These are phyloP conservation scores for Caenorhabditis macrosperma DNA, from an alignment of 2,888 invertebrate genomes.

Conservation along the genomic window DNA sequence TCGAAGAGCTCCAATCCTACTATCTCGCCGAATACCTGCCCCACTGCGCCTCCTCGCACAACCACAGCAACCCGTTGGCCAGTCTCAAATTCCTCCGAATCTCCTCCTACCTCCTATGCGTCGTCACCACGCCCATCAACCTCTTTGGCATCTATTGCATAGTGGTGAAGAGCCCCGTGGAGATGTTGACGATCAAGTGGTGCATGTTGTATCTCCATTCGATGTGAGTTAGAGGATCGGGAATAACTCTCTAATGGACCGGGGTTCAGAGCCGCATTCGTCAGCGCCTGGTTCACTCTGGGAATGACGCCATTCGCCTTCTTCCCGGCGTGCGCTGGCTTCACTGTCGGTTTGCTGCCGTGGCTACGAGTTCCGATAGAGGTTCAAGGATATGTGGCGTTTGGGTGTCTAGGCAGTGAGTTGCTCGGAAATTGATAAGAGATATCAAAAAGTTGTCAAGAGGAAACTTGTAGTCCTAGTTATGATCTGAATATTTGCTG, in stretches of 20 bases:
- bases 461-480: neutral
- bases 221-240: conserved; percentile 1
- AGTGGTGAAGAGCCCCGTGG: conserved; percentile 16
- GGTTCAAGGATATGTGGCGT: conserved; percentile 28
- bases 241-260: too few relatives aligned
- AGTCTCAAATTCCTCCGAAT: conserved; percentile 7
- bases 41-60: conserved; percentile 9
- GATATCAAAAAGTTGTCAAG: neutral
- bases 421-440: neutral
- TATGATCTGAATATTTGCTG: neutral
- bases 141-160: conserved; percentile 38
- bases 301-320: conserved; percentile 26
- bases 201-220: conserved; percentile 38
- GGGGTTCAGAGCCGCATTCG: conserved; percentile 22
- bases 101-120: neutral
- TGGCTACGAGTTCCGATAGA: conserved; percentile 15
- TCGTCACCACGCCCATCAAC: conserved; percentile 27
- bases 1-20: conserved; percentile 15
- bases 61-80: neutral
- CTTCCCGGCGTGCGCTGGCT: conserved; percentile 38
- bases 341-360: conserved; percentile 21
- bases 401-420: conserved; percentile 32
- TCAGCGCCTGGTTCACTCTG: conserved; percentile 13
- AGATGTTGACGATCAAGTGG: conserved; percentile 44
- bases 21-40: conserved; percentile 19